phyloP scores from a whole-genome alignment of 2,888 invertebrate species.

The Elysia crispata region DNA sequence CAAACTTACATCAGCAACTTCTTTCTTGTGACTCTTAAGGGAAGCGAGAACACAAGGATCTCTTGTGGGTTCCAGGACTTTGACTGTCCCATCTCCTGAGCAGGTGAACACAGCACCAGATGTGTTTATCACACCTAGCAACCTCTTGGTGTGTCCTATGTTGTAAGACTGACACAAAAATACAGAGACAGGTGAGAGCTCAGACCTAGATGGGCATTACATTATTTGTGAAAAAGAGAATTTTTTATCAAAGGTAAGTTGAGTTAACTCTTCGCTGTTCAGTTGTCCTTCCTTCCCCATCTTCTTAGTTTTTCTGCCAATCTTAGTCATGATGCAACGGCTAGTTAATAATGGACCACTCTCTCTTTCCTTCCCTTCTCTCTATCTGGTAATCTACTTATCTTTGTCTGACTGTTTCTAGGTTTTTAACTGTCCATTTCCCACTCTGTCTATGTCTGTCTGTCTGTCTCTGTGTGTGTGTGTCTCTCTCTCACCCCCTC shows the following conservation, averaged over 20 bases:
- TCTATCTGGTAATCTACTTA: too few species aligned
- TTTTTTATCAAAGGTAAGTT: background rate
- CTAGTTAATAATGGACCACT: too few species aligned
- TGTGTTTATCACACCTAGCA: slow-evolving; percentile 50
- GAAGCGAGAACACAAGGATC: slow-evolving; percentile 66
- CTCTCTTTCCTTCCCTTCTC: too few species aligned
- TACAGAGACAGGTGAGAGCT: background rate
- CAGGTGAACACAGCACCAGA: slow-evolving; percentile 68
- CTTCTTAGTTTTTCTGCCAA: too few species aligned
- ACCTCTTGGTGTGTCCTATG: slow-evolving; percentile 67
- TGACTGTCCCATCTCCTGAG: slow-evolving; percentile 68
- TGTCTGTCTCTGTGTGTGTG: too few species aligned
- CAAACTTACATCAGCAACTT: slow-evolving; percentile 67
- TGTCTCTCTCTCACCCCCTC: too few species aligned
- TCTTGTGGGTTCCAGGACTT: slow-evolving; percentile 48
- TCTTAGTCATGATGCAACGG: too few species aligned
- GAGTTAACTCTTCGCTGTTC: background rate
- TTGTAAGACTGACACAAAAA: slow-evolving; percentile 66
- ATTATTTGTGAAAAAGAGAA: background rate
- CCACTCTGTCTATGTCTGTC: too few species aligned
- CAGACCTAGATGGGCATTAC: too few species aligned
- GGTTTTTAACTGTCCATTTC: too few species aligned
- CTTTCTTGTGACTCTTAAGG: slow-evolving; percentile 59
- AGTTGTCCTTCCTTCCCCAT: too few species aligned
- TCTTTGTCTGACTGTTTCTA: too few species aligned